Conservation (phyloP, 2,113 vertebrate genomes). For the Papio anubis region DNA sequence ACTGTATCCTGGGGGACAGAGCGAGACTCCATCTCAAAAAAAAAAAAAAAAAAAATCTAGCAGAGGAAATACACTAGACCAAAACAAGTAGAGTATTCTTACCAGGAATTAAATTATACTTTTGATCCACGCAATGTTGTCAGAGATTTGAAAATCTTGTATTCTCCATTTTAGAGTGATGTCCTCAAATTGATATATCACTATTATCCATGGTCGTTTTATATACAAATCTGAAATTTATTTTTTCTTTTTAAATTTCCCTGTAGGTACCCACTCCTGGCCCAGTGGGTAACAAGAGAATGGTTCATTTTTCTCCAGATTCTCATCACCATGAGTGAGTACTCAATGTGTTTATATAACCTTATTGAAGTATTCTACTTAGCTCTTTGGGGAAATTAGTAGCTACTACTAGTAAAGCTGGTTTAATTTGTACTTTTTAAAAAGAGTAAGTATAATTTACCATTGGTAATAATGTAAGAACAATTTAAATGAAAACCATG, state of each 20-base stretch:
- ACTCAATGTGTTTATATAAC: background rate
- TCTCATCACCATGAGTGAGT: conserved; percentile 93
- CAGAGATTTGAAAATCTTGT: background rate
- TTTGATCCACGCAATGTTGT: background rate
- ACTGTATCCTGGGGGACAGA: too few relatives aligned
- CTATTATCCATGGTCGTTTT: conserved; percentile 69
- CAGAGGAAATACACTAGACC: background rate
- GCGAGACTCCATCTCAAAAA: too few relatives aligned
- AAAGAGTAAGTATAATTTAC: background rate
- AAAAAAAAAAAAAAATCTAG: background rate
- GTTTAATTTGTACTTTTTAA: background rate
- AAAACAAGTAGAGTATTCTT: background rate
- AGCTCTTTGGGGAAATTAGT: background rate
- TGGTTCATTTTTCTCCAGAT: conserved; percentile 90
- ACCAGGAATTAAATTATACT: background rate
- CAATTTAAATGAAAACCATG: background rate
- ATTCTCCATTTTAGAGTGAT: background rate
- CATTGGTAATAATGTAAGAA: background rate
- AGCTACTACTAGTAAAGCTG: background rate
- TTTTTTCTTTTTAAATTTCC: conserved; percentile 72
- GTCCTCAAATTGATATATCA: background rate
- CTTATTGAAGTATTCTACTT: background rate
- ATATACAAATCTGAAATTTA: conserved; percentile 50
- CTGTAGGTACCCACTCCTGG: conserved; percentile 85
- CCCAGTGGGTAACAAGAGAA: conserved; percentile 87